phyloP scores from a whole-genome alignment of 2,113 vertebrate genomes.

The Mus musculus region GRCm39 chr7:51663001-51663500 shows the following conservation, averaged over 20 bases:
- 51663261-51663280: constrained; percentile 33
- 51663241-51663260: constrained; percentile 48
- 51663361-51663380: neutral
- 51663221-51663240: constrained; percentile 63
- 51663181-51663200: neutral
- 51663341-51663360: constrained; percentile 11
- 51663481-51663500: neutral
- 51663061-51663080: neutral
- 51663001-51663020: neutral
- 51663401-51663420: neutral
- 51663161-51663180: neutral
- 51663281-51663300: constrained; percentile 68
- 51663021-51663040: neutral
- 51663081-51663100: neutral
- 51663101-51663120: neutral
- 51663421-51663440: neutral
- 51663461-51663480: neutral
- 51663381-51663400: neutral
- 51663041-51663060: neutral
- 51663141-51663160: neutral
- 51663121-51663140: neutral
- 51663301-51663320: constrained; percentile 37
- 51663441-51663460: neutral
- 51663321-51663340: constrained; percentile 42
- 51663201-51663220: neutral